Evolutionary conservation across 2,888 invertebrate genomes (phyloP), one percentile per base, ranked within the genome.

Genomic region (Athalia circularis): DNA sequence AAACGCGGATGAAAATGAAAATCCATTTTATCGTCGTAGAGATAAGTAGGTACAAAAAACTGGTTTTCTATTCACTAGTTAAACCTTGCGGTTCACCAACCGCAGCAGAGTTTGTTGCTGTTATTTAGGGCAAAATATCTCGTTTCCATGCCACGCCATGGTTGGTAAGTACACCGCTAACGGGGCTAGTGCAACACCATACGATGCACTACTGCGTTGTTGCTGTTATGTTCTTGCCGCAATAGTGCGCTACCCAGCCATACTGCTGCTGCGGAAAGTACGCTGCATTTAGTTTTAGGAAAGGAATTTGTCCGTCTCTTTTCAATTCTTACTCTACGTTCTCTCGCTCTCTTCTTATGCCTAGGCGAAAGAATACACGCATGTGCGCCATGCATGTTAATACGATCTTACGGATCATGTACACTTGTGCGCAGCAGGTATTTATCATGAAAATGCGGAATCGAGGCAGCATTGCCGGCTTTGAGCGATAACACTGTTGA

Each of bases 101-200:
- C 29, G 29, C 29, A 29, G 29, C 29, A 29, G 72, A 72, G 72
- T 8, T 72, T 15, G 15, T 8, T 13, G 15, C 11, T 47, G 72
- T 59, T 72, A 72, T 72, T 72, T 72, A 72, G 72, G 72, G 52
- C 72, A 72, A 59, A 72, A 72, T 72, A 72, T 72, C 72, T 72
- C 72, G 72, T 72, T 72, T 72, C 72, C 29, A 29, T 29, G 47
- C 57, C 2, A 15, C 29, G 8, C 72, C 9, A n/a, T 57, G 59
- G 57, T 29, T 43, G 57, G 72, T 57, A 59, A 47, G 54, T 54
- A 54, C 29, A 29, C 29, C 29, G 29, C 29, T 29, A 29, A 29
- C 29, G 29, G 29, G 29, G 29, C 29, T 29, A 29, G 29, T 29
- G 29, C 29, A 29, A 29, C 29, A 29, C 29, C 29, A 29, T 29